Percentiles rank a stretch among this genome's conserved stretches.
Conservation (phyloP, 2,797 vertebrate genomes). For the Choloepus didactylus region DNA sequence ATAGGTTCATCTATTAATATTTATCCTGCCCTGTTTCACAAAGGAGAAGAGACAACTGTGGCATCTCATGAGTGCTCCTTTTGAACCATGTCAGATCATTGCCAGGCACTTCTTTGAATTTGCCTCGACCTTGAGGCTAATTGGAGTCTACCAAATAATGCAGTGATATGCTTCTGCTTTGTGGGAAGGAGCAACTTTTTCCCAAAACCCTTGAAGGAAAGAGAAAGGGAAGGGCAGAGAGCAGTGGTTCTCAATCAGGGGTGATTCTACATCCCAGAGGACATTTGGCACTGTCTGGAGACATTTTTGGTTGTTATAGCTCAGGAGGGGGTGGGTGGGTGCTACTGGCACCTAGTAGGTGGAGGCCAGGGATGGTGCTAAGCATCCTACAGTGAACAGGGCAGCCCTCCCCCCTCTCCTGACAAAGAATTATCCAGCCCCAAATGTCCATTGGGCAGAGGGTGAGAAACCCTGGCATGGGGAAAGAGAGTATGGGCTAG, state of each 20-base stretch:
- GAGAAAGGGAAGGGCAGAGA: neutral
- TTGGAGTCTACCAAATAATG: neutral
- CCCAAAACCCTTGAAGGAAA: neutral
- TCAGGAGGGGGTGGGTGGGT: rapidly evolving
- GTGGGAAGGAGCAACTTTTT: neutral
- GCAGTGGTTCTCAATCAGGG: neutral
- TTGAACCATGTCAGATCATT: neutral
- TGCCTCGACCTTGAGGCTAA: neutral
- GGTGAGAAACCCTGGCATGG: neutral
- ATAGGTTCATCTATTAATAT: too few species aligned
- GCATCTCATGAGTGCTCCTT: neutral
- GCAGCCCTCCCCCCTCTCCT: neutral
- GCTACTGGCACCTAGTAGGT: neutral
- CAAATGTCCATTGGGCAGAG: rapidly evolving
- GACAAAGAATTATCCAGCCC: neutral
- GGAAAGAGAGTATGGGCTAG: neutral
- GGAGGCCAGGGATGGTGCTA: too few species aligned
- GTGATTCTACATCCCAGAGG: neutral
- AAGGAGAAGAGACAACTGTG: neutral
- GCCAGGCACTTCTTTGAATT: neutral
- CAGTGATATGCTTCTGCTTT: neutral
- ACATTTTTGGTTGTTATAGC: neutral
- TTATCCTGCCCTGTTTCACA: neutral
- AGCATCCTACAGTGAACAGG: neutral
- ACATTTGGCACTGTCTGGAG: neutral